Evolutionary conservation across 2,113 vertebrate genomes (phyloP).

Genomic region (Protomyctophum bolini): DNA sequence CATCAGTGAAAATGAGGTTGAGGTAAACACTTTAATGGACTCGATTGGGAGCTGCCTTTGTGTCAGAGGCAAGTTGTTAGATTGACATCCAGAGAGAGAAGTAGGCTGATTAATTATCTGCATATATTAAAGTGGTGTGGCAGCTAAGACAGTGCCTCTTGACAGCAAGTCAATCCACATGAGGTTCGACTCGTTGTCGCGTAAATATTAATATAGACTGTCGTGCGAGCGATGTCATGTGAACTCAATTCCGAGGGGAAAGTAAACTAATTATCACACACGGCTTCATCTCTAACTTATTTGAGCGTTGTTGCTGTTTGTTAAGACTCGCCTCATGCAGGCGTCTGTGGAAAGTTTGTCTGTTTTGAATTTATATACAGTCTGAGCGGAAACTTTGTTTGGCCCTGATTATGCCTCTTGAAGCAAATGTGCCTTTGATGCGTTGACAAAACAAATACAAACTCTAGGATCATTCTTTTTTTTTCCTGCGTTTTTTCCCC

Average conservation of each 20-base stretch:
- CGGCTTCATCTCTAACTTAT: too few relatives aligned
- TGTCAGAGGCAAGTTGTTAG: conserved; percentile 67
- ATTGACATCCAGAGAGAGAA: conserved; percentile 48
- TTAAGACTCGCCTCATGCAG: too few relatives aligned
- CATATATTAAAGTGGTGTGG: conserved; percentile 57
- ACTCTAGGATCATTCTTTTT: conserved; percentile 11
- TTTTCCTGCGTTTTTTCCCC: too few relatives aligned
- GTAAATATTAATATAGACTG: conserved; percentile 24
- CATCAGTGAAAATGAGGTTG: conserved; percentile 51
- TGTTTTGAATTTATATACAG: too few relatives aligned
- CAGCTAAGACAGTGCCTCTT: conserved; percentile 40
- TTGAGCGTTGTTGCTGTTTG: too few relatives aligned
- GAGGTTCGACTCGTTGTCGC: conserved; percentile 19
- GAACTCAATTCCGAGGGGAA: background rate
- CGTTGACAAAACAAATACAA: conserved; percentile 12
- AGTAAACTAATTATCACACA: conserved; percentile 18
- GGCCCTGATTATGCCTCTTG: conserved; percentile 30
- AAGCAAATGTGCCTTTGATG: conserved; percentile 20
- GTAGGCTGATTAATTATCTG: conserved; percentile 59
- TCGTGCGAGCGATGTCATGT: conserved; percentile 13
- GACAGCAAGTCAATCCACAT: conserved; percentile 29
- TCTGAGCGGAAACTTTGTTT: too few relatives aligned
- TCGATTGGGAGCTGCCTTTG: conserved; percentile 62
- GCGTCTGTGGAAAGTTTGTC: too few relatives aligned
- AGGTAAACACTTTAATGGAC: conserved; percentile 59